Base-by-base conservation (phyloP, 1,140 invertebrate genomes). In the Drosophila leontia region DNA sequence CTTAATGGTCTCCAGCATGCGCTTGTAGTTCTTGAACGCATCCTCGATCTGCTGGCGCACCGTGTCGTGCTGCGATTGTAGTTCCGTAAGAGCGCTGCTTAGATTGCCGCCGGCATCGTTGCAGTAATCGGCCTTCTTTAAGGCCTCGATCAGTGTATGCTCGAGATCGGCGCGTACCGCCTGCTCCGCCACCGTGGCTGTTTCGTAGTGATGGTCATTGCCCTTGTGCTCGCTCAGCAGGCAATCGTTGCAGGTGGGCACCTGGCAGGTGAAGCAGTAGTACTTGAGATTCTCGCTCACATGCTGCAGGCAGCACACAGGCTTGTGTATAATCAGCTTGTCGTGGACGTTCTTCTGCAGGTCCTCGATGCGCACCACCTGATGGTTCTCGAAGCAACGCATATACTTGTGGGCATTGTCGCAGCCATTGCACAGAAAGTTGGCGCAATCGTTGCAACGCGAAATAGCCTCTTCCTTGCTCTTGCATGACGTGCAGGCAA, bases 351-450 rank as follows among this genome's bases (percentile, higher is more conserved):
- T 96, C 91, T 96, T 96, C 81, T 96, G 95, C 80, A 98, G 94
- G 68, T 98, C 96, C 86, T 98, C 97, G 92, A 98, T 97, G 23
- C 96, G 95, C 45, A 98, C 95, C 17, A 98, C 97, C 91, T 97
- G 94, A 82, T 99, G 98, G 82, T 97, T 97, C 93, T 98, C 97
- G 93, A 98, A 98, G 93, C 97, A 98, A 50, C 97, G 94, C 98
- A 99, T 99, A 80, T 96, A 97, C 92, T 98, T 96, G 93, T 99
- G 98, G 50, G 98, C 98, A 32, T 96, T 97, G 75, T 98, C 97
- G 93, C 98, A 99, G 92, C 98, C 97, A 23, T 96, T 95, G 93
- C 98, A 99, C 15, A 99, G 94, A 91, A 98, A 97, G 93, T 98
- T 98, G 79, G 97, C 97, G 93, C 98, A 99, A 92, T 98, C 97